phyloP scores from a whole-genome alignment of 2,888 invertebrate genomes.

The Chelonus formosanus region DNA sequence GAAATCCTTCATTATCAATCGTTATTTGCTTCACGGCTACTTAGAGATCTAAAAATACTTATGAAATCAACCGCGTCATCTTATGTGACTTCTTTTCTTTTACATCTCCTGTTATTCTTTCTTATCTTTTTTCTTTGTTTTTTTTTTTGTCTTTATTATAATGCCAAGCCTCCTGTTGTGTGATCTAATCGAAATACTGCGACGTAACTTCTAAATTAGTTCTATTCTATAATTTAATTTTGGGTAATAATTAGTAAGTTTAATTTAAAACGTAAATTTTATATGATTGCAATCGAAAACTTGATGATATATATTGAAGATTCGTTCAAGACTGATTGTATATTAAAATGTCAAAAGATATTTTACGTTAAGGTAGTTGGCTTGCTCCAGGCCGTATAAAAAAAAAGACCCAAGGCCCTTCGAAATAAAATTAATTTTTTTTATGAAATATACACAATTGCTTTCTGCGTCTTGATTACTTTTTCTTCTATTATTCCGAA shows the following conservation, averaged over 20 bases:
- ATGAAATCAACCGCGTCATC: constrained; percentile 55
- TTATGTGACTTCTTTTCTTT: constrained; percentile 50
- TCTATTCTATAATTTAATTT: background rate
- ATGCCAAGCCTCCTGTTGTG: constrained; percentile 25
- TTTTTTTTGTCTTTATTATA: constrained; percentile 20
- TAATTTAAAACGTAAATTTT: too few species aligned
- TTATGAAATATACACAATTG: too few species aligned
- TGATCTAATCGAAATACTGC: constrained; percentile 24
- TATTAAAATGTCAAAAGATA: too few species aligned
- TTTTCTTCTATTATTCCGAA: too few species aligned
- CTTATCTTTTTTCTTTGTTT: constrained; percentile 15
- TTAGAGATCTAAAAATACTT: constrained; percentile 55
- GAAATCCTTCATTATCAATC: constrained; percentile 15
- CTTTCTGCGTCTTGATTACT: too few species aligned
- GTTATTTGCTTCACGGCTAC: constrained; percentile 46
- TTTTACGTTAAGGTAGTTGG: too few species aligned
- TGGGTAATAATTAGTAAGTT: background rate
- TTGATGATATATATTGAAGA: too few species aligned
- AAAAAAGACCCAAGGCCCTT: too few species aligned
- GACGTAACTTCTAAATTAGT: constrained; percentile 5
- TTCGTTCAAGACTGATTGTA: too few species aligned
- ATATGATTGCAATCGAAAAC: too few species aligned
- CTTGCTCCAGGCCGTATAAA: too few species aligned
- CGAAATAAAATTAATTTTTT: too few species aligned
- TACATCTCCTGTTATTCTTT: constrained; percentile 7